Evolutionary conservation across 2,888 invertebrate genomes (phyloP).

Genomic region (Andrena haemorrhoa): DNA sequence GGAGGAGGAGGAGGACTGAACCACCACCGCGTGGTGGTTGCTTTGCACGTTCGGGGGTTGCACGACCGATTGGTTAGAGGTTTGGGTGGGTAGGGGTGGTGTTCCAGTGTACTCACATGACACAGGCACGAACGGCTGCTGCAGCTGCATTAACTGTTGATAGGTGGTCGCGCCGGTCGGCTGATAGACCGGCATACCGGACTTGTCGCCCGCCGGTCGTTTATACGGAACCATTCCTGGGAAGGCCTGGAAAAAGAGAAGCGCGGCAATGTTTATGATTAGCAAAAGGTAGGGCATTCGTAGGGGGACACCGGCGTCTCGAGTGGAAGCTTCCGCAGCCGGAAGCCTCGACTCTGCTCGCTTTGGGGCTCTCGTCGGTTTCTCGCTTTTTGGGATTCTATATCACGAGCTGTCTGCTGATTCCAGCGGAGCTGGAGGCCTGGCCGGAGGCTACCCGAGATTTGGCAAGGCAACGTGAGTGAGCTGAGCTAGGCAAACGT

Average conservation of each 20-base stretch:
- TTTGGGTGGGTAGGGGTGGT: constrained; percentile 86
- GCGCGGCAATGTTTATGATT: constrained; percentile 59
- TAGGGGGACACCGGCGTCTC: constrained; percentile 17
- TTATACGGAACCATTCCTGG: constrained; percentile 98
- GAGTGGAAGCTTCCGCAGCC: constrained; percentile 39
- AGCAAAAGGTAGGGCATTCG: constrained; percentile 11
- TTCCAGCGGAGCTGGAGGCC: constrained; percentile 34
- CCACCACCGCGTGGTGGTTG: constrained; percentile 74
- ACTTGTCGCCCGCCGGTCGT: constrained; percentile 98
- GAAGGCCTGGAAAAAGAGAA: constrained; percentile 90
- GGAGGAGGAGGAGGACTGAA: constrained; percentile 75
- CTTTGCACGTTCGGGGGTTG: constrained; percentile 74
- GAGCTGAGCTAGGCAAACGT: constrained; percentile 6
- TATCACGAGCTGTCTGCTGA: constrained; percentile 22
- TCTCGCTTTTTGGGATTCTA: constrained; percentile 12
- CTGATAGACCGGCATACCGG: constrained; percentile 98
- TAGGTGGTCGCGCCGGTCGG: constrained; percentile 94
- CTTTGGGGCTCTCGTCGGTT: constrained; percentile 1
- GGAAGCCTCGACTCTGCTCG: constrained; percentile 51
- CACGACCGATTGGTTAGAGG: constrained; percentile 84
- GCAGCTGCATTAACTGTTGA: constrained; percentile 97
- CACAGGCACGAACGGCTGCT: constrained; percentile 98
- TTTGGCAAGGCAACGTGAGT: neutral
- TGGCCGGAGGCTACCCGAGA: constrained; percentile 16
- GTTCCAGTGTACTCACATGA: constrained; percentile 98